These are phyloP conservation scores for Antechinus flavipes DNA, from an alignment of 2,113 vertebrate genomes.

Conservation along the genomic window DNA sequence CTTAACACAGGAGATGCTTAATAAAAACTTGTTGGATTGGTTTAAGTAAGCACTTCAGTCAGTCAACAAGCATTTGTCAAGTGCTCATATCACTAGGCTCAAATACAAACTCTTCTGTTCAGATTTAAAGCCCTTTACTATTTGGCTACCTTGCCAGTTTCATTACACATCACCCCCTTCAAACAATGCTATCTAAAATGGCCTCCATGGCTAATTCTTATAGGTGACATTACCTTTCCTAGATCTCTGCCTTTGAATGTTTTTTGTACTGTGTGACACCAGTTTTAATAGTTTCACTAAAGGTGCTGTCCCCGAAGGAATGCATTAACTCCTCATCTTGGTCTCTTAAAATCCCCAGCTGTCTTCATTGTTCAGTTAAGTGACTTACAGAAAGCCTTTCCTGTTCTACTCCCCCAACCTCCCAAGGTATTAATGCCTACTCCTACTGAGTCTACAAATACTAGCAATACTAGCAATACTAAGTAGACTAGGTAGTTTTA, in stretches of 20 bases:
- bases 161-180: not conserved
- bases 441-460: not conserved
- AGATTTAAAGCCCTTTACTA: not conserved
- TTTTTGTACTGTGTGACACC: not conserved
- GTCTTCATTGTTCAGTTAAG: not conserved
- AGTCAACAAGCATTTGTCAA: constrained; percentile 20
- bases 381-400: not conserved
- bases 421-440: not conserved
- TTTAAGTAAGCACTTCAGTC: not conserved
- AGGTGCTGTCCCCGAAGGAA: not conserved
- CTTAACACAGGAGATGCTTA: too few relatives aligned
- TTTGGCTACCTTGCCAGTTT: not conserved
- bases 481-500: not conserved
- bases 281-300: not conserved
- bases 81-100: not conserved
- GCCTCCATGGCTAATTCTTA: not conserved
- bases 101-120: not conserved
- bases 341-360: not conserved
- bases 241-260: not conserved
- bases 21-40: too few relatives aligned
- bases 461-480: not conserved
- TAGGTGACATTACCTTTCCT: not conserved
- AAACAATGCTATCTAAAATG: not conserved
- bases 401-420: not conserved
- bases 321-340: not conserved